Evolutionary conservation across 2,113 vertebrate species (phyloP).

Genomic region (Puffinus mauretanicus): DNA sequence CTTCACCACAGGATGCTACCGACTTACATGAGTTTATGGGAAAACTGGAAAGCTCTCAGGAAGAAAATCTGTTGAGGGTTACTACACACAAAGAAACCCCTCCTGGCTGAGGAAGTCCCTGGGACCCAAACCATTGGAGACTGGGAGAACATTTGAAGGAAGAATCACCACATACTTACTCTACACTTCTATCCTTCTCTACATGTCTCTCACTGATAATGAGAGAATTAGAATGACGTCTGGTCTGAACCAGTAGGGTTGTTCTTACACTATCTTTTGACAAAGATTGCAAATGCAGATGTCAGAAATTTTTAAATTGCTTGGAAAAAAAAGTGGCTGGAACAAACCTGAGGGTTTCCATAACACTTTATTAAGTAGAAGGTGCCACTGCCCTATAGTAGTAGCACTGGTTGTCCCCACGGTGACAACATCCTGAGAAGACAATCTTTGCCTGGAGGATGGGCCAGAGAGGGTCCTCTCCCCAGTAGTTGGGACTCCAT

Average conservation of each 20-base stretch:
- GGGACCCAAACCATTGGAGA: neutral
- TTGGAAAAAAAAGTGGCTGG: neutral
- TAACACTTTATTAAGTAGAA: neutral
- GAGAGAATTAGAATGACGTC: neutral
- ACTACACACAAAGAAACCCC: neutral
- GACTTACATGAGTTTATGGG: neutral
- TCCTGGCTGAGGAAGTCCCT: neutral
- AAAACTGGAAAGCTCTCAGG: neutral
- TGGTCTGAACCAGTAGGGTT: neutral
- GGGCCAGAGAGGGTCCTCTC: neutral
- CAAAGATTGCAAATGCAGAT: neutral
- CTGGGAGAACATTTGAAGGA: neutral
- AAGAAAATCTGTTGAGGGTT: neutral
- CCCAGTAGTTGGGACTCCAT: neutral
- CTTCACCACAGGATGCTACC: neutral
- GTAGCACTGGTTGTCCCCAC: neutral
- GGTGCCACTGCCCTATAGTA: neutral
- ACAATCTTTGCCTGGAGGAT: neutral
- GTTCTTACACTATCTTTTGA: neutral
- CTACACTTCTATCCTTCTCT: neutral
- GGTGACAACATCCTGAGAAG: neutral
- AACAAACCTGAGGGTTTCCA: neutral
- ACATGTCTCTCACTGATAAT: neutral
- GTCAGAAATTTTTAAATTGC: neutral
- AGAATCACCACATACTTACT: neutral